Percentiles rank a stretch among this genome's conserved stretches.
Conservation (phyloP, 2,797 vertebrate species). For the Coendou prehensilis region DNA sequence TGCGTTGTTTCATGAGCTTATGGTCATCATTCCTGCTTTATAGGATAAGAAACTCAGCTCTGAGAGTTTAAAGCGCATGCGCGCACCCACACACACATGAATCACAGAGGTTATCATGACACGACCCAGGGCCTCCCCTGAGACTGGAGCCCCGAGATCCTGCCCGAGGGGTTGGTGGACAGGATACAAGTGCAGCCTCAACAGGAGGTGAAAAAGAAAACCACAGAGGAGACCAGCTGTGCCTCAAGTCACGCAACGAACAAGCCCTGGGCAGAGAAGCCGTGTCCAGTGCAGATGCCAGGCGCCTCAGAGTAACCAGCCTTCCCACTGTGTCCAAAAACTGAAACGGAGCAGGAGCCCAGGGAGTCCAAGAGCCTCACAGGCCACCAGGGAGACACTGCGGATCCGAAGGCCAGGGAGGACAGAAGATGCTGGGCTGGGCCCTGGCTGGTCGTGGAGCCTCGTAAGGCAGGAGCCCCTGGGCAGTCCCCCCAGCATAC, state of each 20-base stretch:
- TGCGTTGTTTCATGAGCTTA: not conserved
- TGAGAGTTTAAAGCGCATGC: not conserved
- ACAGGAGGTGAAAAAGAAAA: not conserved
- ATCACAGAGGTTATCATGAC: not conserved
- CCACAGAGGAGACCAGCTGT: not conserved
- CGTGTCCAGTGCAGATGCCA: accelerated
- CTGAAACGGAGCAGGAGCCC: not conserved
- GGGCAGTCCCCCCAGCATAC: too few species aligned
- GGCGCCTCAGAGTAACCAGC: not conserved
- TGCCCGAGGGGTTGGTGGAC: not conserved
- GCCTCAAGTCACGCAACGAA: not conserved
- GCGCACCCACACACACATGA: not conserved
- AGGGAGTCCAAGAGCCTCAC: not conserved
- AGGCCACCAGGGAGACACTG: accelerated
- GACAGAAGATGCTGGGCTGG: not conserved
- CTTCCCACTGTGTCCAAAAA: not conserved
- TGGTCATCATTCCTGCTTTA: not conserved
- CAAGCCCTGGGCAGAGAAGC: not conserved
- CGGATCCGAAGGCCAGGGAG: not conserved
- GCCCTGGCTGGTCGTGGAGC: not conserved
- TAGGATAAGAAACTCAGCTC: not conserved
- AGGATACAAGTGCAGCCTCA: not conserved
- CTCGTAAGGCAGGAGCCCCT: not conserved
- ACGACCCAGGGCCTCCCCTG: not conserved
- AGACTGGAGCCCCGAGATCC: not conserved